Evolutionary conservation across 2,113 vertebrate species (phyloP).

Genomic region (Melanerpes formicivorus): DNA sequence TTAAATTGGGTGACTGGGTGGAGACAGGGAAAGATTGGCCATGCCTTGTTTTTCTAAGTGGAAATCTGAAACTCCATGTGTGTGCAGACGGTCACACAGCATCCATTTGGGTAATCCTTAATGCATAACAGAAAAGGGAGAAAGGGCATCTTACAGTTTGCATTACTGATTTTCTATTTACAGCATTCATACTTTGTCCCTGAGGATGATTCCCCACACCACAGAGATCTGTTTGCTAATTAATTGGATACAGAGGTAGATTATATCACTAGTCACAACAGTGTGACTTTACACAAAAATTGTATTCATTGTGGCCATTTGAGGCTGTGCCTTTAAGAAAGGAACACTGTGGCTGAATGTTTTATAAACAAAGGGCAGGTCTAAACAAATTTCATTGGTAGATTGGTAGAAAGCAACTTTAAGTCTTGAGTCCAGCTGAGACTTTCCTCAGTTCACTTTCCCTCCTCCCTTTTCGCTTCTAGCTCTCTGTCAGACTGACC

Average conservation of each 20-base stretch:
- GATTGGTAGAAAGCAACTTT: no score
- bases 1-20: not conserved
- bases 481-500: no score
- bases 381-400: no score
- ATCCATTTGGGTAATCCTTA: not conserved
- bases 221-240: not conserved
- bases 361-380: no score
- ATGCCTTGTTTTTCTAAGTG: not conserved
- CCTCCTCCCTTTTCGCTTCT: no score
- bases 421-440: no score
- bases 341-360: no score
- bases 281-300: not conserved
- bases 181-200: not conserved
- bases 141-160: not conserved
- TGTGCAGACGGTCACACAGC: not conserved
- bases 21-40: not conserved
- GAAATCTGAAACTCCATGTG: not conserved
- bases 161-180: not conserved
- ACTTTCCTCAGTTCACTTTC: no score
- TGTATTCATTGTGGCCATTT: no score
- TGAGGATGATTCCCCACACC: not conserved
- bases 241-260: not conserved
- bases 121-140: not conserved
- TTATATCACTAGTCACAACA: not conserved
- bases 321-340: no score